Percentiles rank a stretch among this genome's conserved stretches.
Conservation (phyloP, 2,113 vertebrate species). For the Chaetura pelagica region DNA sequence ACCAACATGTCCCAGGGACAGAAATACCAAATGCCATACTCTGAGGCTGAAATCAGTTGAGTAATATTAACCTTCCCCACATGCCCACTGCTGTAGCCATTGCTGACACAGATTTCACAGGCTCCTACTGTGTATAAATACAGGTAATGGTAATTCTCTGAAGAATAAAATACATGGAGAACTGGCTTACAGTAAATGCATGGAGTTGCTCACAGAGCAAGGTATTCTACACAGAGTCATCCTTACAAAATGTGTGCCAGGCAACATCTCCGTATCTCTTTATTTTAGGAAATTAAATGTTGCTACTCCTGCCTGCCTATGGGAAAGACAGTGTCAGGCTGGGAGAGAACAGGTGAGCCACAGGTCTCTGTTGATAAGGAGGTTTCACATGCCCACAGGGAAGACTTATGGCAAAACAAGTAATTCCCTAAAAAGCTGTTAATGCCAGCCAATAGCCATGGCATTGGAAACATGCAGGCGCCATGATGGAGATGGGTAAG, state of each 20-base stretch:
- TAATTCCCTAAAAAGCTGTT: constrained; percentile 3
- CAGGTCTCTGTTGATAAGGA: not conserved
- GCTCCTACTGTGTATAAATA: not conserved
- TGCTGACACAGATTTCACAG: not conserved
- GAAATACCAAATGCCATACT: constrained; percentile 52
- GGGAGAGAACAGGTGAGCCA: not conserved
- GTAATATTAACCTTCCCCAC: constrained; percentile 5
- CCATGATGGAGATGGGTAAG: not conserved
- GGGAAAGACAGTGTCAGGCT: not conserved
- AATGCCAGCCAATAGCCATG: constrained; percentile 17
- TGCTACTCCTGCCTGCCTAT: not conserved
- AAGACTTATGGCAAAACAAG: constrained; percentile 33
- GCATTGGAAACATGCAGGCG: not conserved
- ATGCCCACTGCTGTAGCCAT: not conserved
- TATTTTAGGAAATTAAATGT: not conserved
- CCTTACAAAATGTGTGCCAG: not conserved
- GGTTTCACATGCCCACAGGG: constrained; percentile 14
- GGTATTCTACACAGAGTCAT: not conserved
- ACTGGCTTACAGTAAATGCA: not conserved
- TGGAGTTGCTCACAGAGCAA: not conserved
- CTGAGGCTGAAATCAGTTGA: constrained; percentile 35
- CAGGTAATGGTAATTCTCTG: not conserved
- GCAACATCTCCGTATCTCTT: not conserved
- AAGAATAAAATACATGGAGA: not conserved
- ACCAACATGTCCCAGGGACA: constrained; percentile 9